A percentile compares a stretch with the other conserved stretches of the same genome.
phyloP scores from a whole-genome alignment of 2,113 vertebrate genomes.

The Corydoras maculifer region DNA sequence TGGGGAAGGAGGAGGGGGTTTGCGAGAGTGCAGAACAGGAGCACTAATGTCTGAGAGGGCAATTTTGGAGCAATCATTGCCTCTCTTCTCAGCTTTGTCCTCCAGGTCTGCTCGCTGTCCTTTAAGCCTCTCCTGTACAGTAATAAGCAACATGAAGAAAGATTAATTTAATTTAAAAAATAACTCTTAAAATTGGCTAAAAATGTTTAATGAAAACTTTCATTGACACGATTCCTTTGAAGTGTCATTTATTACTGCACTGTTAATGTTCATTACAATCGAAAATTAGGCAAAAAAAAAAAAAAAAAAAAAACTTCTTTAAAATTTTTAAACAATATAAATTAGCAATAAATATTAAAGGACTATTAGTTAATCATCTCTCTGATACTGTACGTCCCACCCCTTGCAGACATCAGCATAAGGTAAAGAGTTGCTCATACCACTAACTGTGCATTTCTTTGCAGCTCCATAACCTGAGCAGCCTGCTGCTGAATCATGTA shows the following conservation, averaged over 20 bases:
- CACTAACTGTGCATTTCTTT: constrained; percentile 84
- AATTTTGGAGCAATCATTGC: constrained; percentile 68
- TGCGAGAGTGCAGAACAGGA: constrained; percentile 70
- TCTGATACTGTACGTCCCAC: neutral
- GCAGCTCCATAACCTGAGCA: constrained; percentile 88
- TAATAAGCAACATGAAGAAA: neutral
- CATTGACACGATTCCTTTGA: too few relatives aligned
- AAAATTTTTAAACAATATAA: neutral
- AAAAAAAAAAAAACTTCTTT: too few relatives aligned
- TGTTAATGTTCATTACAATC: too few relatives aligned
- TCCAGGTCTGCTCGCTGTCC: constrained; percentile 80
- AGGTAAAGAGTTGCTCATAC: constrained; percentile 50
- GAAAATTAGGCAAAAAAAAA: too few relatives aligned
- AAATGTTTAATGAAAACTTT: too few relatives aligned
- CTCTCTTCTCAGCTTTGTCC: constrained; percentile 77
- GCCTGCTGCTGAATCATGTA: constrained; percentile 96
- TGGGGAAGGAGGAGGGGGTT: constrained; percentile 65
- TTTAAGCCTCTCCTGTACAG: constrained; percentile 82
- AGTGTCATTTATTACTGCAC: too few relatives aligned
- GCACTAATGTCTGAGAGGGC: constrained; percentile 62
- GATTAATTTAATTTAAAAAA: too few relatives aligned
- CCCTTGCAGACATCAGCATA: neutral
- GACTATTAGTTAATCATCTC: neutral
- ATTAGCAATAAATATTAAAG: neutral
- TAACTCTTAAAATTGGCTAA: too few relatives aligned